phyloP scores from a whole-genome alignment of 2,113 vertebrate species.

The Silurus asotus region DNA sequence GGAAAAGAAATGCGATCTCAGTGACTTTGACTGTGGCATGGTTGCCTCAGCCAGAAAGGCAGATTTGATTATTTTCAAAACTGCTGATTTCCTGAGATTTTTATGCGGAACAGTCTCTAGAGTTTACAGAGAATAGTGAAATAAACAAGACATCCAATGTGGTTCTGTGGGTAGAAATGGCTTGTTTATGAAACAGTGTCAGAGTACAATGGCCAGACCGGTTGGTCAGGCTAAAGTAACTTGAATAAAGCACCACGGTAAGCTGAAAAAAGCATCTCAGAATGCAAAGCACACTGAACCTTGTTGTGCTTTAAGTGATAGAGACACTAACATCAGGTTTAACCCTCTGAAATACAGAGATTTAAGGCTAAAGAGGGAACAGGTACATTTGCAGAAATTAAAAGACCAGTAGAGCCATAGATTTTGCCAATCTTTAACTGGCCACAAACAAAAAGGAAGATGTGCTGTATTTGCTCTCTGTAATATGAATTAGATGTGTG shows the following conservation, averaged over 20 bases:
- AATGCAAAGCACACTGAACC: not conserved
- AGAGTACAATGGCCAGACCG: not conserved
- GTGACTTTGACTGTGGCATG: not conserved
- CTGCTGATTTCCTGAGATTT: not conserved
- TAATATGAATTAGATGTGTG: not conserved
- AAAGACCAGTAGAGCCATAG: not conserved
- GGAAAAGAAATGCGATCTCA: not conserved
- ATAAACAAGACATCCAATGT: not conserved
- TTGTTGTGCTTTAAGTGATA: not conserved
- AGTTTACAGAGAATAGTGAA: not conserved
- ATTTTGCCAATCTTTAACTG: not conserved
- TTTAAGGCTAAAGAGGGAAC: not conserved
- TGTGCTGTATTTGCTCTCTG: not conserved
- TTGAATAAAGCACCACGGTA: not conserved
- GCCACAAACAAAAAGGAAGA: not conserved
- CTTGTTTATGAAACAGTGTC: not conserved
- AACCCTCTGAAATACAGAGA: not conserved
- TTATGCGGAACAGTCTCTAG: not conserved
- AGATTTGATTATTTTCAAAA: not conserved
- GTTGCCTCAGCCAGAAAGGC: not conserved
- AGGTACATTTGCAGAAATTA: not conserved
- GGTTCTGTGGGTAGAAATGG: not conserved
- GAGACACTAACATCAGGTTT: not conserved
- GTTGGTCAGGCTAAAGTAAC: not conserved
- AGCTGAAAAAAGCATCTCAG: not conserved